Conservation (phyloP, 2,888 invertebrate genomes). For the Caenorhabditis panamensis region DNA sequence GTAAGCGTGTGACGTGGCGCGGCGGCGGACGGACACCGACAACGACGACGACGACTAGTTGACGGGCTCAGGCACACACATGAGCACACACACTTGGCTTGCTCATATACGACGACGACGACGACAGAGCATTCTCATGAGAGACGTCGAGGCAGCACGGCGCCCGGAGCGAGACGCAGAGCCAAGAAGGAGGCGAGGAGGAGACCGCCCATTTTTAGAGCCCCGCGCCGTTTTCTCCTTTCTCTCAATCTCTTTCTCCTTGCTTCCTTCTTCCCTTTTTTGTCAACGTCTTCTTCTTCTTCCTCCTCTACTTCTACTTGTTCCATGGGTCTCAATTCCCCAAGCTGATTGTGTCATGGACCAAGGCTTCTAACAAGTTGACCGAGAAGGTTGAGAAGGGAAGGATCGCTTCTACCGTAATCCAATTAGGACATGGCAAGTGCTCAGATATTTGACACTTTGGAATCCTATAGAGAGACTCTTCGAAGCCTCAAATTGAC, state of each 20-base stretch:
- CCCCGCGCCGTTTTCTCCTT: constrained; percentile 4
- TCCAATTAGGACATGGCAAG: neutral
- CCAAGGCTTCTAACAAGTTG: too few relatives aligned
- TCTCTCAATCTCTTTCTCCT: constrained; percentile 9
- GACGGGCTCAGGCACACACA: constrained; percentile 52
- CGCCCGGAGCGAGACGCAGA: constrained; percentile 13
- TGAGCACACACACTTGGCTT: constrained; percentile 43
- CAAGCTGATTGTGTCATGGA: too few relatives aligned
- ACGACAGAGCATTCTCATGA: neutral
- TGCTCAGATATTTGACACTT: neutral
- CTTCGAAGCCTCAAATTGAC: neutral
- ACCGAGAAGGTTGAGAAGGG: too few relatives aligned
- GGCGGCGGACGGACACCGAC: constrained; percentile 2
- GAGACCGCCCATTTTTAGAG: constrained; percentile 17
- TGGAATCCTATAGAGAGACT: neutral
- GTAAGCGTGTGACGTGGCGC: neutral
- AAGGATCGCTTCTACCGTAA: too few relatives aligned
- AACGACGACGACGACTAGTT: constrained; percentile 48
- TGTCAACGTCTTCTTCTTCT: constrained; percentile 19
- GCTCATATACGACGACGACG: constrained; percentile 40
- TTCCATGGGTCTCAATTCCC: neutral
- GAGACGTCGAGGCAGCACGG: neutral
- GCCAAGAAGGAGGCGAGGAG: neutral
- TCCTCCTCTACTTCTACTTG: constrained; percentile 12
- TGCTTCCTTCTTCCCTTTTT: constrained; percentile 2